phyloP scores from a whole-genome alignment of 1,140 invertebrate species.

The Eriosoma lanigerum region DNA sequence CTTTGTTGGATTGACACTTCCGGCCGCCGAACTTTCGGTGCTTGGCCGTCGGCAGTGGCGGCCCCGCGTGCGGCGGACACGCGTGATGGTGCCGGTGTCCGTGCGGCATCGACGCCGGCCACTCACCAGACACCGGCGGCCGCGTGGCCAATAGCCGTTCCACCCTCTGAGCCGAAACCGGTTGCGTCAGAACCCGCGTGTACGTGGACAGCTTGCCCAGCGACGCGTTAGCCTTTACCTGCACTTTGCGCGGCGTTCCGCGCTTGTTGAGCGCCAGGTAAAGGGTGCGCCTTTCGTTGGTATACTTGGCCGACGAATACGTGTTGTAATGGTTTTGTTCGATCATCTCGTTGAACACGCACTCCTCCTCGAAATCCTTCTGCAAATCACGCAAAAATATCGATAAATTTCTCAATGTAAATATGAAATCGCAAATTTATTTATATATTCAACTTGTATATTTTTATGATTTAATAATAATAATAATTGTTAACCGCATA shows the following conservation, averaged over 20 bases:
- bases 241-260: slow-evolving; percentile 70
- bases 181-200: slow-evolving; percentile 68
- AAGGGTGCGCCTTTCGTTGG: slow-evolving; percentile 68
- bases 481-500: too few relatives aligned
- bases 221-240: slow-evolving; percentile 67
- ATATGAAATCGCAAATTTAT: too few relatives aligned
- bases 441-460: too few relatives aligned
- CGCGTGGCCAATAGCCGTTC: slow-evolving; percentile 60
- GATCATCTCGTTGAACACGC: slow-evolving; percentile 82
- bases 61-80: slow-evolving; percentile 50
- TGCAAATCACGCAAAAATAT: slow-evolving; percentile 62
- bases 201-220: slow-evolving; percentile 73
- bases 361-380: slow-evolving; percentile 78
- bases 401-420: neutral
- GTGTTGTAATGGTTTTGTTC: slow-evolving; percentile 82
- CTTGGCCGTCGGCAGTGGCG: slow-evolving; percentile 16
- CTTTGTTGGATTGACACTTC: slow-evolving; percentile 17
- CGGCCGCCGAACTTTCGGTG: slow-evolving; percentile 23
- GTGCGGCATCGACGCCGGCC: slow-evolving; percentile 20
- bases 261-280: slow-evolving; percentile 75
- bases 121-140: neutral
- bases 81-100: slow-evolving; percentile 52
- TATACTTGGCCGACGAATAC: slow-evolving; percentile 76
- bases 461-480: too few relatives aligned
- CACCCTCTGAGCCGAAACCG: slow-evolving; percentile 63